These are phyloP conservation scores for Spodoptera littoralis DNA, from an alignment of 2,888 invertebrate species.

Conservation along the genomic window DNA sequence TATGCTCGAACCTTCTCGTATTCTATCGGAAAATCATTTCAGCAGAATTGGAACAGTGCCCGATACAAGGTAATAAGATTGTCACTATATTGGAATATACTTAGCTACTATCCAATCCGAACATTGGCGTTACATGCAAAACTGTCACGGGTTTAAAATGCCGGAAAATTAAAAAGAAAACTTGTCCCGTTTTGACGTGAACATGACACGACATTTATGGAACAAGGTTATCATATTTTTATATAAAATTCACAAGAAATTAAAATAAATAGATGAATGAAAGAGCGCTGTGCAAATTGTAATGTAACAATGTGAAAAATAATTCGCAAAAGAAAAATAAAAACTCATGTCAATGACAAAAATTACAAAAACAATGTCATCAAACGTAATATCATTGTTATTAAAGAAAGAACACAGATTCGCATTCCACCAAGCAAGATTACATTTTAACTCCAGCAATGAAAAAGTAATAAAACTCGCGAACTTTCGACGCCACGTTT, in stretches of 20 bases:
- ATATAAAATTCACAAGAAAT: not conserved
- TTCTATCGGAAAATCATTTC: conserved; percentile 34
- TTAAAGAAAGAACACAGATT: no score
- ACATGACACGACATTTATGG: conserved; percentile 11
- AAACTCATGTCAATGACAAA: no score
- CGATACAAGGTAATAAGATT: conserved; percentile 16
- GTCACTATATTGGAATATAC: conserved; percentile 12
- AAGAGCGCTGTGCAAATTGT: no score
- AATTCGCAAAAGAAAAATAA: no score
- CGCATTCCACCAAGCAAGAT: not conserved
- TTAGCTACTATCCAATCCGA: conserved; percentile 1
- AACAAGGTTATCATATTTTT: not conserved
- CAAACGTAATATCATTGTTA: no score
- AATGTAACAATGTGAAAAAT: no score
- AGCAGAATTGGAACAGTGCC: conserved; percentile 32
- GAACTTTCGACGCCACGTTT: conserved; percentile 12
- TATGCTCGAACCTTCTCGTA: conserved; percentile 3
- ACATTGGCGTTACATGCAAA: conserved; percentile 3
- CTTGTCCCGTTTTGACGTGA: not conserved
- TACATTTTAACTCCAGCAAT: not conserved
- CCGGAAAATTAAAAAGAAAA: conserved; percentile 26
- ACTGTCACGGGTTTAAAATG: conserved; percentile 1
- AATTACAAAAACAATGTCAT: no score
- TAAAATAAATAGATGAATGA: no score
- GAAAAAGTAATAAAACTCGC: conserved; percentile 16